Base-by-base conservation (phyloP, 2,888 invertebrate species). In the Cistogaster globosa region DNA sequence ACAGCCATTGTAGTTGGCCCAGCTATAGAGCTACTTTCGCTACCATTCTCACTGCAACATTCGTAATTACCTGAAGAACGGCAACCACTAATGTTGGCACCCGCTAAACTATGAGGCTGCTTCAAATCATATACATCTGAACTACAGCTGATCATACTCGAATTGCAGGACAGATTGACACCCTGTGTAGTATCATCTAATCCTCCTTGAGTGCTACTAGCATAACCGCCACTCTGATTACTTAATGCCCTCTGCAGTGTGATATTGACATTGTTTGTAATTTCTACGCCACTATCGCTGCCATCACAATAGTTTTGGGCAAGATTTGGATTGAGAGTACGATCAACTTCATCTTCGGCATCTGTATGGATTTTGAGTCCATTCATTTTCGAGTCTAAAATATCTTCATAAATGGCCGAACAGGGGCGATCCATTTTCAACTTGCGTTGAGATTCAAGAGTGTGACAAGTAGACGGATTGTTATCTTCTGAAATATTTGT, bases 281-380 rank as follows among this genome's bases (percentile, higher is more conserved):
- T 95, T 89, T 97, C 97, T 18, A 97, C 96, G 7, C 97, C 97
- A 89, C 97, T 97, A 90, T 97, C 97, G 90, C 96, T 96, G 80
- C 97, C 96, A 84, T 96, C 96, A 86, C 89, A 88, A 79, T 78
- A 84, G 32, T 72, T 83, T 71, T 86, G 87, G 51, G 81, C 76
- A 58, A 96, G 96, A n/a, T 96, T 96, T 5, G 96, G 96, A 89
- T 96, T 96, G 89, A 96, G 96, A 90, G 95, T 96, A 63, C 96
- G 96, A 83, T 96, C 95, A 26, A 82, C 81, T n/a, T 65, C 86
- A 65, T 76, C 80, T n/a, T 84, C 76, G 6, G 18, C 83, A 45
- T 58, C 80, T 5, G 89, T 89, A 65, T 89, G 89, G 36, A 92
- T 84, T 75, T 91, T 91, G 81, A 91, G 71, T 42, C 89, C 89